These are phyloP conservation scores for Sander lucioperca DNA, from an alignment of 2,113 vertebrate species.

Conservation along the genomic window DNA sequence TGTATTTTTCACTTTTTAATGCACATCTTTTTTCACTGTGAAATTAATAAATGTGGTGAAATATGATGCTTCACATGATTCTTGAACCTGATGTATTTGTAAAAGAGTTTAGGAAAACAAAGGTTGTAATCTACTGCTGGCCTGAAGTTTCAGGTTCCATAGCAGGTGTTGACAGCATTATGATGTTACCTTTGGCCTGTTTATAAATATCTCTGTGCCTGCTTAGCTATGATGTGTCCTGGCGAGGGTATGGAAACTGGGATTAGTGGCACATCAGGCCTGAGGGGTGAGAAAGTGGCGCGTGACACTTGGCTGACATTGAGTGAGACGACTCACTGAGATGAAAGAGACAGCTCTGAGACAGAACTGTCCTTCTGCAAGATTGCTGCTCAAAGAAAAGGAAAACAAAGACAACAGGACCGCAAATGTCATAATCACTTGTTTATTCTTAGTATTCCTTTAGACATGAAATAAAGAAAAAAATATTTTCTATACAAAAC, in stretches of 20 bases:
- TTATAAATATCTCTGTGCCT: conserved; percentile 73
- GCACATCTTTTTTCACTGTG: neutral
- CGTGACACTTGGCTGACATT: conserved; percentile 51
- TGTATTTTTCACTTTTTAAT: neutral
- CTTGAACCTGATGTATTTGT: neutral
- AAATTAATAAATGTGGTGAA: neutral
- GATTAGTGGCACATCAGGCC: neutral
- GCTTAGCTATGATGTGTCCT: conserved; percentile 36
- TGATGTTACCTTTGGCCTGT: conserved; percentile 59
- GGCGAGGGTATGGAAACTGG: conserved; percentile 48
- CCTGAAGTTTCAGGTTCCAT: neutral
- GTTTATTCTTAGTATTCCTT: conserved; percentile 82
- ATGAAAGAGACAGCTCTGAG: conserved; percentile 40
- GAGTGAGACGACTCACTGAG: conserved; percentile 38
- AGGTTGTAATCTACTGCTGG: conserved; percentile 4
- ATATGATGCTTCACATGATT: neutral
- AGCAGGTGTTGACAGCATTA: conserved; percentile 39
- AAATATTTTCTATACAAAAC: conserved; percentile 77
- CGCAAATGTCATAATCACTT: conserved; percentile 59
- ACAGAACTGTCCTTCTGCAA: conserved; percentile 1
- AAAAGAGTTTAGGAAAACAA: neutral
- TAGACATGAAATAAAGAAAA: conserved; percentile 80
- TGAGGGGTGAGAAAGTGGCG: conserved; percentile 28
- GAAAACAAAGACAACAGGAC: conserved; percentile 20
- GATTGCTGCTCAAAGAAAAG: neutral